phyloP scores from a whole-genome alignment of 2,888 invertebrate genomes.

The Archips xylosteana region DNA sequence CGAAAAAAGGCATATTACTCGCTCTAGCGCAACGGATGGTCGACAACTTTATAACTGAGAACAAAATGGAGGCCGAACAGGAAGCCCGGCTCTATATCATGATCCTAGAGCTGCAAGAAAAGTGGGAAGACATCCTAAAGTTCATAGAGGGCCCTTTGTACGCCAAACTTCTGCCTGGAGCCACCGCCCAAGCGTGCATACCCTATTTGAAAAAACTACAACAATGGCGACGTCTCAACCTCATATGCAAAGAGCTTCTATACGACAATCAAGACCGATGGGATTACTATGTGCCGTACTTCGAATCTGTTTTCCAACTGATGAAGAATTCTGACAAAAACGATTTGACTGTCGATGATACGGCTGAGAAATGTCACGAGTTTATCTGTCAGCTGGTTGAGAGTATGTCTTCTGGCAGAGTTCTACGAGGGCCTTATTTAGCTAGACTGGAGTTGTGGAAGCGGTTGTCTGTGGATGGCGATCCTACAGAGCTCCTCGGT shows the following conservation, averaged over 20 bases:
- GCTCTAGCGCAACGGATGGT: slow-evolving; percentile 98
- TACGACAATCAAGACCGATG: slow-evolving; percentile 90
- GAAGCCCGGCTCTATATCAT: slow-evolving; percentile 96
- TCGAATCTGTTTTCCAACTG: slow-evolving; percentile 89
- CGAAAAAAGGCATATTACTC: slow-evolving; percentile 89
- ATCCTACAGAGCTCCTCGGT: slow-evolving; percentile 84
- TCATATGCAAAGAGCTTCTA: slow-evolving; percentile 90
- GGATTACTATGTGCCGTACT: slow-evolving; percentile 90
- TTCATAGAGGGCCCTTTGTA: slow-evolving; percentile 93
- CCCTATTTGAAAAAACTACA: slow-evolving; percentile 90
- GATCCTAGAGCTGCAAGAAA: slow-evolving; percentile 91
- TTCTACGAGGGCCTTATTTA: slow-evolving; percentile 92
- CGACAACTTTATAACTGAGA: slow-evolving; percentile 93
- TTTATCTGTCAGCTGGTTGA: slow-evolving; percentile 82
- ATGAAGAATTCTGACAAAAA: slow-evolving; percentile 68
- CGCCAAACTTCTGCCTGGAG: slow-evolving; percentile 88
- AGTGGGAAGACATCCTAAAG: slow-evolving; percentile 92
- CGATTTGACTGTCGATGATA: slow-evolving; percentile 68
- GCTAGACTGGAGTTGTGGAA: slow-evolving; percentile 92
- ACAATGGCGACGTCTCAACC: slow-evolving; percentile 91
- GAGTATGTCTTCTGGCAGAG: slow-evolving; percentile 75
- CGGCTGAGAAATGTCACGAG: slow-evolving; percentile 77
- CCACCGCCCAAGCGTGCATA: slow-evolving; percentile 89
- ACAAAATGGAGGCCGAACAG: slow-evolving; percentile 96
- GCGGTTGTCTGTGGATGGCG: slow-evolving; percentile 83